Conservation (phyloP, 37 sponge, comb jelly and placozoan species). For the Beroe ovata region DNA sequence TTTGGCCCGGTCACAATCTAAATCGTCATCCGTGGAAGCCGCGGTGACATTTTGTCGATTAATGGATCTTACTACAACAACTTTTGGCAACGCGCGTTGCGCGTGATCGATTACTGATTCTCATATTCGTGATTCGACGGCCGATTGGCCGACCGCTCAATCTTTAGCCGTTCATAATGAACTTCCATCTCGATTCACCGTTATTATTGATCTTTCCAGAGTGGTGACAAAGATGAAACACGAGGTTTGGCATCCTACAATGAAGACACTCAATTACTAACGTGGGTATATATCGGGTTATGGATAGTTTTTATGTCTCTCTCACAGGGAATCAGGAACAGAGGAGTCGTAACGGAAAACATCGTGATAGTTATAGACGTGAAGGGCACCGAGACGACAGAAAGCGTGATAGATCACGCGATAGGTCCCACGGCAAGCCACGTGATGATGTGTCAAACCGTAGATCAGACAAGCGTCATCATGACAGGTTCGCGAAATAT, state of each 20-base stretch:
- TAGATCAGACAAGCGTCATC: background rate
- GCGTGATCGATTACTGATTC: no score
- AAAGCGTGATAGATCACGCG: slow-evolving; percentile 4
- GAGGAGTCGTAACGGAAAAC: background rate
- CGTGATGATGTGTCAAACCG: background rate
- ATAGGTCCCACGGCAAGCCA: background rate
- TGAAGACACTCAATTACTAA: no score
- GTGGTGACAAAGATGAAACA: no score
- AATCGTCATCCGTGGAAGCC: background rate
- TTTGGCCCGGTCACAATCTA: background rate
- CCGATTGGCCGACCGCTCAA: no score
- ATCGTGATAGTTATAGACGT: background rate
- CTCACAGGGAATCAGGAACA: background rate
- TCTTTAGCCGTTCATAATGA: no score
- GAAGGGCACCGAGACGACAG: background rate
- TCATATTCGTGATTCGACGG: no score
- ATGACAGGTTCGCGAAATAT: background rate
- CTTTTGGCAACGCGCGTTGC: background rate
- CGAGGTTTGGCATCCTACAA: no score
- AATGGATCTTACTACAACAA: slow-evolving; percentile 22
- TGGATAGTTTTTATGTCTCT: no score
- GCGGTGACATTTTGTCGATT: background rate
- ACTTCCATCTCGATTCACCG: no score
- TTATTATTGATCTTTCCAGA: no score
- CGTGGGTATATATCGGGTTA: no score